Conservation (phyloP, 2,888 invertebrate species). For the Dryococelus australis region DNA sequence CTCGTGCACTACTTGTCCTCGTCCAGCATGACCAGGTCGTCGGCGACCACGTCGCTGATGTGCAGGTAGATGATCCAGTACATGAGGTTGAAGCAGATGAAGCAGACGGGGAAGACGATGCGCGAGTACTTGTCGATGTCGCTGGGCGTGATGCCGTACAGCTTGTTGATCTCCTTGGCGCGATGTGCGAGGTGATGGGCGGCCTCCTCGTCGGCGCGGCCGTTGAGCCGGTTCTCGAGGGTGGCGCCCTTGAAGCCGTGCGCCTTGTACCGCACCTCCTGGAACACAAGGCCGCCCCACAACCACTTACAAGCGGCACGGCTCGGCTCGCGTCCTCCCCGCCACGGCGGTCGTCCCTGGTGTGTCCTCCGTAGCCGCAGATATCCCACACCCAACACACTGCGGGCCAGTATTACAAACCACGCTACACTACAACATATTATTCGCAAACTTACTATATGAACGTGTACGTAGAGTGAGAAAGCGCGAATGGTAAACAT, state of each 20-base stretch:
- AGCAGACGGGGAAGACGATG: conserved; percentile 97
- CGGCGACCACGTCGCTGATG: conserved; percentile 94
- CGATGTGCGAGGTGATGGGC: conserved; percentile 79
- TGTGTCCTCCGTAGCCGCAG: neutral
- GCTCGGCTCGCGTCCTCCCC: neutral
- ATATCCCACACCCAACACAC: no score
- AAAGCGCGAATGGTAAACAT: no score
- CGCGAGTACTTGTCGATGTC: conserved; percentile 99
- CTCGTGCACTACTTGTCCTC: conserved; percentile 65
- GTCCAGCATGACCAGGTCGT: conserved; percentile 85
- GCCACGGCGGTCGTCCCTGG: neutral
- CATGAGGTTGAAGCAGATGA: conserved; percentile 98
- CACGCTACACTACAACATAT: no score
- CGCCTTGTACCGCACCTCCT: conserved; percentile 96
- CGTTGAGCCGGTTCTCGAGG: conserved; percentile 90
- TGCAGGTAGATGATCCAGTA: conserved; percentile 97
- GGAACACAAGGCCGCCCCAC: conserved; percentile 61
- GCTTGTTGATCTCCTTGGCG: conserved; percentile 88
- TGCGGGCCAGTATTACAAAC: no score
- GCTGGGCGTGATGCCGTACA: conserved; percentile 90
- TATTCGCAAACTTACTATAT: no score
- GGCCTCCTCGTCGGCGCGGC: conserved; percentile 70
- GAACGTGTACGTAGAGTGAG: no score
- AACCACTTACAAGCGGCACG: conserved; percentile 64
- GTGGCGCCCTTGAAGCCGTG: conserved; percentile 94